Conservation (phyloP, 2,113 vertebrate genomes). For the Isurus oxyrinchus region DNA sequence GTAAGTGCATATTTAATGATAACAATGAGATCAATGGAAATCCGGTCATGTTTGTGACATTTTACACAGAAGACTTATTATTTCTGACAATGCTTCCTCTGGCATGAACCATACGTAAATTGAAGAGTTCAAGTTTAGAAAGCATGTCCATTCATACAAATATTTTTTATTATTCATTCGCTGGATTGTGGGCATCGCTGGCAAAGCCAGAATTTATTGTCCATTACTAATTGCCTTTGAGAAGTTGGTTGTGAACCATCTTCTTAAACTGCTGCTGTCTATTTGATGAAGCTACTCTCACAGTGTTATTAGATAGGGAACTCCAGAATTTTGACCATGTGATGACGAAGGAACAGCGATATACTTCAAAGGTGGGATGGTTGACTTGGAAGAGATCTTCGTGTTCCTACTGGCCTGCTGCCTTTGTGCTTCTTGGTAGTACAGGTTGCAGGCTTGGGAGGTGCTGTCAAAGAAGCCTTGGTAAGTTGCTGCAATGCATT, state of each 20-base stretch:
- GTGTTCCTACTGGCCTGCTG: background rate
- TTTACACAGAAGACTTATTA: background rate
- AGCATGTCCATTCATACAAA: background rate
- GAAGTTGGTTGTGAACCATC: background rate
- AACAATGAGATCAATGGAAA: background rate
- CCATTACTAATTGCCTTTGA: background rate
- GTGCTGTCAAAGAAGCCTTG: background rate
- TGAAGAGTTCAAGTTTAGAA: background rate
- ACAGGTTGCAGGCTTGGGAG: background rate
- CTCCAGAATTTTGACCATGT: background rate
- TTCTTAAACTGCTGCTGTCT: background rate
- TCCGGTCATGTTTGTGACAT: background rate
- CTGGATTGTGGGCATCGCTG: background rate
- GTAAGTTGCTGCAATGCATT: background rate
- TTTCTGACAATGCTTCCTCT: background rate
- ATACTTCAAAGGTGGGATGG: background rate
- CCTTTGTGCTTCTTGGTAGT: background rate
- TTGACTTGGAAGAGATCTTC: background rate
- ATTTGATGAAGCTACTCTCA: background rate
- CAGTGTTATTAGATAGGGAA: background rate
- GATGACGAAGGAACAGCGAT: background rate
- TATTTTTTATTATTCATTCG: background rate
- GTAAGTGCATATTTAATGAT: conserved; percentile 39
- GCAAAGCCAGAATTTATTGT: background rate
- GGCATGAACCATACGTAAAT: background rate